Conservation (phyloP, 2,797 vertebrate genomes). For the Otus scops region DNA sequence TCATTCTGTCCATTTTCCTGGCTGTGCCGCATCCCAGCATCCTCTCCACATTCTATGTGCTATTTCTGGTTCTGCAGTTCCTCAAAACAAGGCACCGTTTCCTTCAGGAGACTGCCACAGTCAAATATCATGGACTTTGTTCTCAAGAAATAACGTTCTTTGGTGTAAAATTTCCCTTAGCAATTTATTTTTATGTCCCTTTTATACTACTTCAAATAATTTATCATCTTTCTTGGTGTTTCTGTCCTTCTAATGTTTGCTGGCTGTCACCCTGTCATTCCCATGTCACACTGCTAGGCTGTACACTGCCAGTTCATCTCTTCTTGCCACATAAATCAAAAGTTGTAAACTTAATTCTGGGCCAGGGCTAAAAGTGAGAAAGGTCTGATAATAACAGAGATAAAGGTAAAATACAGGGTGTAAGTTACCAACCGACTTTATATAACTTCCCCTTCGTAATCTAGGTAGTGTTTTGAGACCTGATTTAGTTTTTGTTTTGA, state of each 20-base stretch:
- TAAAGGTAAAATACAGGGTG: neutral
- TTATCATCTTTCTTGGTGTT: neutral
- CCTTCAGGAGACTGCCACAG: neutral
- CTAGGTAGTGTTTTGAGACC: neutral
- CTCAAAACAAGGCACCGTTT: neutral
- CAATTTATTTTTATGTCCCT: neutral
- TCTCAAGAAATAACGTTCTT: neutral
- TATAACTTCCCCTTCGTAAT: neutral
- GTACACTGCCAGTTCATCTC: neutral
- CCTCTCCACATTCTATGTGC: accelerated
- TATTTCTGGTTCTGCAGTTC: neutral
- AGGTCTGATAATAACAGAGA: neutral
- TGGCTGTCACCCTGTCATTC: neutral
- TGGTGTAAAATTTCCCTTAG: neutral
- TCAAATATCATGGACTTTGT: neutral
- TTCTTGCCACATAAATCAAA: neutral
- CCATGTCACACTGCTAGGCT: neutral
- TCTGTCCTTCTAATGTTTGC: neutral
- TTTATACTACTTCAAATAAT: neutral
- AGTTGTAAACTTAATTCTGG: neutral
- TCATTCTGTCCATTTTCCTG: neutral
- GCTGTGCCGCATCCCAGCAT: neutral
- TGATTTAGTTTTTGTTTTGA: neutral
- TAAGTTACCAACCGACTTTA: neutral
- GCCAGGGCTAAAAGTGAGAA: neutral